A percentile compares a stretch with the other conserved stretches of the same genome.
phyloP scores from a whole-genome alignment of 2,888 invertebrate genomes.

The Achlya flavicornis region DNA sequence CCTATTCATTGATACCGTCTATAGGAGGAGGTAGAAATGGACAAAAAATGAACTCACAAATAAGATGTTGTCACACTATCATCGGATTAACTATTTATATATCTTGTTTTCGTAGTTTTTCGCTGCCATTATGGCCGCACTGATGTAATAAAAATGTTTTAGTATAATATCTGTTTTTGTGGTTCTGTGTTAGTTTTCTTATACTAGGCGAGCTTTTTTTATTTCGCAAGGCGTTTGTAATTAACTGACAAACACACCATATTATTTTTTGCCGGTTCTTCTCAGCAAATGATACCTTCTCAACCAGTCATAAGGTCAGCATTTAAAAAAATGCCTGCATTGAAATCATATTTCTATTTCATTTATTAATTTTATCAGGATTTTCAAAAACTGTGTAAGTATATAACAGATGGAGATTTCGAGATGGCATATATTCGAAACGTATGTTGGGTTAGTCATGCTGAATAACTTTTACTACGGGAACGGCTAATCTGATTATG shows the following conservation, averaged over 20 bases:
- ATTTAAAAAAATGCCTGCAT: no score
- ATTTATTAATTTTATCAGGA: no score
- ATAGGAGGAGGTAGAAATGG: background rate
- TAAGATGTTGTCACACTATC: conserved; percentile 12
- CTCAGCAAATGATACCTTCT: no score
- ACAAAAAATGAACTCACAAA: conserved; percentile 11
- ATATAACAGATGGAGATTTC: no score
- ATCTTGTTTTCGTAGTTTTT: conserved; percentile 13
- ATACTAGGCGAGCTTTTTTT: background rate
- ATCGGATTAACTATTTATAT: conserved; percentile 12
- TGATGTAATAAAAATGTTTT: conserved; percentile 10
- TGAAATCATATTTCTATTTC: no score
- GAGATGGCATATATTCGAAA: no score
- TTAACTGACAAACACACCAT: background rate
- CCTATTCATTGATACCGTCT: background rate
- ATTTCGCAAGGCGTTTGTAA: background rate
- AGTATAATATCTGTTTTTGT: conserved; percentile 1
- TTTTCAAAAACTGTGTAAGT: no score
- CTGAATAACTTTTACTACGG: no score
- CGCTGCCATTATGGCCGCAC: conserved; percentile 5
- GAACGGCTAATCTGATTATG: no score
- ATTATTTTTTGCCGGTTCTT: background rate
- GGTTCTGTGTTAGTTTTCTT: background rate
- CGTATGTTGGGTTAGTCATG: no score
- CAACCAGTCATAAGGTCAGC: no score